These are phyloP conservation scores for Hemichromis elongatus DNA, from an alignment of 2,113 vertebrate genomes.

Conservation along the genomic window DNA sequence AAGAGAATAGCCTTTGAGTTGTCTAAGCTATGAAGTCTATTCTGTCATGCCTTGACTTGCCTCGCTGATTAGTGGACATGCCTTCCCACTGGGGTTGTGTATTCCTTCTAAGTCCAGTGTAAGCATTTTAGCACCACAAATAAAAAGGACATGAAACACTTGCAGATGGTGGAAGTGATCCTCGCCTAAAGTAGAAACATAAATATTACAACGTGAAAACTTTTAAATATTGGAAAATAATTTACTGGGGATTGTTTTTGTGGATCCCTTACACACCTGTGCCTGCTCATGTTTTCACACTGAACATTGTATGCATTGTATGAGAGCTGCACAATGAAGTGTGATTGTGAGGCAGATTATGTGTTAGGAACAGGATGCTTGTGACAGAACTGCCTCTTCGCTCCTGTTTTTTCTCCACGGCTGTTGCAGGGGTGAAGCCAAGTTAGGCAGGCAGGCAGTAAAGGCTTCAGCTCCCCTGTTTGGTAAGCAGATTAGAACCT, in stretches of 20 bases:
- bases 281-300: not conserved
- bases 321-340: conserved; percentile 37
- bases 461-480: conserved; percentile 8
- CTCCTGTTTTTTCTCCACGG: conserved; percentile 45
- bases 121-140: not conserved
- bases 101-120: not conserved
- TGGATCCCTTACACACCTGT: not conserved
- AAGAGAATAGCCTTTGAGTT: conserved; percentile 33
- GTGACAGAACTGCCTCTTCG: conserved; percentile 50
- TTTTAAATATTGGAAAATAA: not conserved
- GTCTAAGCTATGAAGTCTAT: not conserved
- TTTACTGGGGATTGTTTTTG: not conserved
- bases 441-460: conserved; percentile 17
- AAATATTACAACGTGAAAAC: not conserved
- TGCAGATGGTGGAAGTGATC: not conserved
- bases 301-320: conserved; percentile 20
- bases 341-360: conserved; percentile 55
- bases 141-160: not conserved
- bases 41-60: conserved; percentile 1
- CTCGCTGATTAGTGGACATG: not conserved
- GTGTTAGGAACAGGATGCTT: conserved; percentile 63
- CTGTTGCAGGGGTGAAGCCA: conserved; percentile 55
- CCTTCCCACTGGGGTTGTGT: not conserved
- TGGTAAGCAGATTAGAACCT: conserved; percentile 18
- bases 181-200: not conserved